A percentile compares a stretch with the other conserved stretches of the same genome.
Evolutionary conservation across 2,113 vertebrate genomes (phyloP).

Genomic region (Climacteris rufus): DNA sequence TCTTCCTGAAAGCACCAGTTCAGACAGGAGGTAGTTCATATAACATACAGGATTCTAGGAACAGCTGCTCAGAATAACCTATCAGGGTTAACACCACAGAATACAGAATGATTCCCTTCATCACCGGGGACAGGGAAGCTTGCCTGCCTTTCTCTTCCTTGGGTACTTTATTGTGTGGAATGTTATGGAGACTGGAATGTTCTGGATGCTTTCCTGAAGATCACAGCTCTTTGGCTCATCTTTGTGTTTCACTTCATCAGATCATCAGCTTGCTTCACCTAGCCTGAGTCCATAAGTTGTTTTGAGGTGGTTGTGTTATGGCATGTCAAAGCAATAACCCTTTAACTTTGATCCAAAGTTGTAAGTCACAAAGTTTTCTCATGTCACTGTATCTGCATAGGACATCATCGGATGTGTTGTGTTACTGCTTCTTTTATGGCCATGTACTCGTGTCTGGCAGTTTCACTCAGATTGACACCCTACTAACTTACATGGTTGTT

Average conservation of each 20-base stretch:
- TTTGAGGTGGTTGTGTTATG: not conserved
- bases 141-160: accelerated
- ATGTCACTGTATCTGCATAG: accelerated
- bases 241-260: too few species aligned
- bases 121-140: not conserved
- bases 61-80: not conserved
- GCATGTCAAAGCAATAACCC: not conserved
- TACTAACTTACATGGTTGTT: not conserved
- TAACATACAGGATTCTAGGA: not conserved
- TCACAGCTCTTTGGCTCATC: accelerated
- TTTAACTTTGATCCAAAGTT: not conserved
- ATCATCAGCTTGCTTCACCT: not conserved
- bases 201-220: not conserved
- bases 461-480: not conserved
- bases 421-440: not conserved
- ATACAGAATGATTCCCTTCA: not conserved
- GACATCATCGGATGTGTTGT: accelerated
- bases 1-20: not conserved
- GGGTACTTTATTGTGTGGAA: not conserved
- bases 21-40: not conserved
- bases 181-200: not conserved
- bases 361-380: not conserved
- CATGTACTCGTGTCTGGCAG: too few species aligned
- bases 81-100: not conserved
- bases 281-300: not conserved